Percentiles rank a stretch among this genome's conserved stretches.
Conservation (phyloP, 2,797 vertebrate species). For the Apogon talboti region DNA sequence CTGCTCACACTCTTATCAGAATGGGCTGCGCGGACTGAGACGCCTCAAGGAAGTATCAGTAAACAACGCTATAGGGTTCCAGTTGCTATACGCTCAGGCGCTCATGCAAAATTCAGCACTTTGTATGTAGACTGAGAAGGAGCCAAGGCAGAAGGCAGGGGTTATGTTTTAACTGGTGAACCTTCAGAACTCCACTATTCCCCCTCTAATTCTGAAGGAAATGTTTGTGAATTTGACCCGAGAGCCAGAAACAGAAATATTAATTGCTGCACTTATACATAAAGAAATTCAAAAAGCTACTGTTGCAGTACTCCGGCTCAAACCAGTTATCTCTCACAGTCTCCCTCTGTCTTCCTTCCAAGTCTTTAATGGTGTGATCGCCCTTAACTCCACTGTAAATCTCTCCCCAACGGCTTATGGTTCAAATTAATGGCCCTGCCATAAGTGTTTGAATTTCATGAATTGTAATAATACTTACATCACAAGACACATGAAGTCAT, state of each 20-base stretch:
- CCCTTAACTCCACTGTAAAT: constrained; percentile 87
- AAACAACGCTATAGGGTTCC: constrained; percentile 83
- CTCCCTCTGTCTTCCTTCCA: constrained; percentile 58
- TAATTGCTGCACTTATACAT: constrained; percentile 69
- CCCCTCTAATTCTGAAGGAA: constrained; percentile 59
- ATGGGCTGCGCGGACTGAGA: constrained; percentile 67
- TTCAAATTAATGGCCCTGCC: constrained; percentile 94
- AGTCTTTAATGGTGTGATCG: constrained; percentile 78
- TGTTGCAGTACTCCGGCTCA: constrained; percentile 29
- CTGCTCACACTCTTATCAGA: constrained; percentile 70
- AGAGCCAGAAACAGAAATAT: constrained; percentile 64
- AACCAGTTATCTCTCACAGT: constrained; percentile 50
- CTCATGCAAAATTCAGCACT: constrained; percentile 81
- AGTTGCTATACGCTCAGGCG: constrained; percentile 71
- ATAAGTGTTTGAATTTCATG: constrained; percentile 97
- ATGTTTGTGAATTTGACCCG: constrained; percentile 64
- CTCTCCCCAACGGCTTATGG: constrained; percentile 89
- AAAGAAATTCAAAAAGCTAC: constrained; percentile 48
- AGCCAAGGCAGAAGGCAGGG: constrained; percentile 63
- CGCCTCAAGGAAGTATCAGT: constrained; percentile 89
- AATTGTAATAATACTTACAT: constrained; percentile 99
- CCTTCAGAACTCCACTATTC: constrained; percentile 59
- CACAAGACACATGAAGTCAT: constrained; percentile 99
- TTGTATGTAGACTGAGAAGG: constrained; percentile 66
- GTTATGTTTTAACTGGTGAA: constrained; percentile 74